These are phyloP conservation scores for Drosophila picticornis DNA, from an alignment of 2,888 invertebrate species.

Conservation along the genomic window DNA sequence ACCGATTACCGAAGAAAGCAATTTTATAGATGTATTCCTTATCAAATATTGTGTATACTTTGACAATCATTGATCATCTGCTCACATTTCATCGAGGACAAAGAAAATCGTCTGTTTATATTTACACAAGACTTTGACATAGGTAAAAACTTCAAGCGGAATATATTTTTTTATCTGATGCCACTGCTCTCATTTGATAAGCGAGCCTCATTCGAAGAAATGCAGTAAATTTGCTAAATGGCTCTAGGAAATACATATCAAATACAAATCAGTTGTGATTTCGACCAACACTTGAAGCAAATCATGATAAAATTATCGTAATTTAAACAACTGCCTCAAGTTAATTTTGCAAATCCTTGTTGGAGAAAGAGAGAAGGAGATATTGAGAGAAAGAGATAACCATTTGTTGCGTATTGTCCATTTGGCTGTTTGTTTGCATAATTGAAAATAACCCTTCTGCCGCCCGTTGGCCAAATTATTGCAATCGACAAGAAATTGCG, in stretches of 20 bases:
- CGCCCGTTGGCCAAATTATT: constrained; percentile 42
- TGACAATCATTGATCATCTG: neutral
- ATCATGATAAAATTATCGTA: neutral
- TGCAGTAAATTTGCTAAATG: neutral
- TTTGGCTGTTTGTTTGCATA: constrained; percentile 51
- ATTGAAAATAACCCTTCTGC: constrained; percentile 40
- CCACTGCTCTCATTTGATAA: neutral
- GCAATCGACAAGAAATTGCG: constrained; percentile 38
- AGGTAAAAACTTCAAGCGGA: neutral
- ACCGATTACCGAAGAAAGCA: neutral
- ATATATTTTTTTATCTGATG: neutral
- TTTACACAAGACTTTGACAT: neutral
- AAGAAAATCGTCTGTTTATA: too few species aligned
- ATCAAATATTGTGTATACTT: neutral
- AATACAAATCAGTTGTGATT: neutral
- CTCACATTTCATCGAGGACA: too few species aligned
- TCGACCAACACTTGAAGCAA: neutral
- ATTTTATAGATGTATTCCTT: neutral
- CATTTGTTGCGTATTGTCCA: constrained; percentile 16
- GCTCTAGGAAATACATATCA: neutral
- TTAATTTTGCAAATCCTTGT: too few species aligned
- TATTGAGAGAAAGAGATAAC: neutral
- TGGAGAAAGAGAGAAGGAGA: too few species aligned
- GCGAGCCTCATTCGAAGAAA: neutral
- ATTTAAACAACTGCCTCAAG: neutral